Evolutionary conservation across 2,888 invertebrate species (phyloP).

Genomic region (Cynaeus angustus): DNA sequence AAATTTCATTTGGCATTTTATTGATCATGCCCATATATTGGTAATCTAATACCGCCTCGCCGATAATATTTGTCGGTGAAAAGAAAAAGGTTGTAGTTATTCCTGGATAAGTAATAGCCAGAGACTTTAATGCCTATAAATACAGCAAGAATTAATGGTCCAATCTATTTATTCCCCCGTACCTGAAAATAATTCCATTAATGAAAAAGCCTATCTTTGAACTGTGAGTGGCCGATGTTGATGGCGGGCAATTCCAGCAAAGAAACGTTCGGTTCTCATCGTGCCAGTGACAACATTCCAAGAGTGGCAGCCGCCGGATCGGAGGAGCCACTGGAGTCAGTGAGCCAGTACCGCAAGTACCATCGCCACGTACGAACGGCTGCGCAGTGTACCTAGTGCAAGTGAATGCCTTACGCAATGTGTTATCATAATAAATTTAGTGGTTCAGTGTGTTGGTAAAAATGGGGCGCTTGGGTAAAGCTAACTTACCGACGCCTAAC

Average conservation of each 20-base stretch:
- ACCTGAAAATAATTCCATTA: slow-evolving; percentile 1
- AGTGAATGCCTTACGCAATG: slow-evolving; percentile 41
- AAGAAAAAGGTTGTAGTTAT: neutral
- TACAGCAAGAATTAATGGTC: neutral
- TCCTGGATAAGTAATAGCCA: neutral
- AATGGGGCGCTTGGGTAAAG: slow-evolving; percentile 75
- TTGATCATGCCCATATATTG: neutral
- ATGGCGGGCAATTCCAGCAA: slow-evolving; percentile 40
- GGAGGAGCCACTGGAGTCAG: slow-evolving; percentile 50
- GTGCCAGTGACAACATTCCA: slow-evolving; percentile 69
- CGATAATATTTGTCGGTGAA: neutral
- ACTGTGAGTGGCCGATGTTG: slow-evolving; percentile 6
- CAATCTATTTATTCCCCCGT: neutral
- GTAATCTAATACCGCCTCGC: neutral
- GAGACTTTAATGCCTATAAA: slow-evolving; percentile 5
- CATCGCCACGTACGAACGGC: slow-evolving; percentile 44
- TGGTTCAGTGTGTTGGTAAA: slow-evolving; percentile 46
- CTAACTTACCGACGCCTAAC: slow-evolving; percentile 70
- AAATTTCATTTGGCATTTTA: neutral
- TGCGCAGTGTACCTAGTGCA: slow-evolving; percentile 13
- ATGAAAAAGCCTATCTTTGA: neutral
- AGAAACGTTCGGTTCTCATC: slow-evolving; percentile 62
- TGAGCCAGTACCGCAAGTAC: slow-evolving; percentile 55
- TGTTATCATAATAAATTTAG: slow-evolving; percentile 30
- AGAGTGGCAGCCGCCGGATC: slow-evolving; percentile 56